Conservation (phyloP, 1,140 invertebrate species). For the Chelonus insularis region DNA sequence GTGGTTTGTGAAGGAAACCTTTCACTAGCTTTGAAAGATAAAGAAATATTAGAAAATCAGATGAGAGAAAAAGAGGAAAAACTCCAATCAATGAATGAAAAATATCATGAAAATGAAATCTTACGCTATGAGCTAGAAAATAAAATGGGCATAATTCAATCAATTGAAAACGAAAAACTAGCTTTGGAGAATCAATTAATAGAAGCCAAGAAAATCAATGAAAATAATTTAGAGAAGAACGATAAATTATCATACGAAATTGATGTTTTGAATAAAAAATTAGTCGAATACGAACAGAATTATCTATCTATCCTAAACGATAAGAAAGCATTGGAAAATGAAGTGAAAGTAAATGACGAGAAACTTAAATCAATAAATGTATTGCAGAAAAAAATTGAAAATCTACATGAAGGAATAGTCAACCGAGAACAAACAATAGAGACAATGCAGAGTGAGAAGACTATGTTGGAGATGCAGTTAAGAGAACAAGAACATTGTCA, state of each 20-base stretch:
- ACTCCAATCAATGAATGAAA: too few relatives aligned
- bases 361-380: constrained; percentile 16
- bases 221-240: constrained; percentile 39
- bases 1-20: too few relatives aligned
- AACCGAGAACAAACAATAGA: too few relatives aligned
- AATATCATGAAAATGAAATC: too few relatives aligned
- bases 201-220: constrained; percentile 34
- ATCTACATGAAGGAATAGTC: too few relatives aligned
- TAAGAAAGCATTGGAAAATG: not conserved
- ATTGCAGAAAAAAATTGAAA: too few relatives aligned
- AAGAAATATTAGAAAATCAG: constrained; percentile 39
- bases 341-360: constrained; percentile 5
- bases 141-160: not conserved
- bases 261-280: constrained; percentile 19
- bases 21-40: constrained; percentile 37
- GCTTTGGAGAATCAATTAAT: constrained; percentile 45
- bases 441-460: too few relatives aligned
- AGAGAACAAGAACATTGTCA: too few relatives aligned
- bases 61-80: constrained; percentile 1
- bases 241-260: constrained; percentile 35
- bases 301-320: not conserved
- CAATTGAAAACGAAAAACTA: constrained; percentile 15
- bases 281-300: not conserved
- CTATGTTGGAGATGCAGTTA: too few relatives aligned
- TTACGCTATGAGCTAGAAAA: constrained; percentile 31